Percentiles rank a stretch among this genome's conserved stretches.
Evolutionary conservation across 2,888 invertebrate species (phyloP).

Genomic region (Sesia apiformis): DNA sequence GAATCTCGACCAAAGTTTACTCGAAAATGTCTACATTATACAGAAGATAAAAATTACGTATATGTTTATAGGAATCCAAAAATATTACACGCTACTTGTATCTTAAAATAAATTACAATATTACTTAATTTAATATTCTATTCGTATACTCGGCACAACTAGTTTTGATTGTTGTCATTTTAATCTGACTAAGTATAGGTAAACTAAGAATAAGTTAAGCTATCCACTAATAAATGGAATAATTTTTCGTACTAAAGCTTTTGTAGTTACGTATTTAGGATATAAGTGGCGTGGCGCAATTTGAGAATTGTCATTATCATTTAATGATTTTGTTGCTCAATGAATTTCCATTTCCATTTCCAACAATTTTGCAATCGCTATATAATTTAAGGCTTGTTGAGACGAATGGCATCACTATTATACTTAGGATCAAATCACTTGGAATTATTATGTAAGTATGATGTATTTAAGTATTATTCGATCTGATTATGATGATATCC

Average conservation of each 20-base stretch:
- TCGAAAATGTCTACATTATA: slow-evolving; percentile 29
- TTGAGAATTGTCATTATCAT: not conserved
- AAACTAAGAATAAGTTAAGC: slow-evolving; percentile 71
- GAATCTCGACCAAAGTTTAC: slow-evolving; percentile 51
- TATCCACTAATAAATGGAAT: slow-evolving; percentile 72
- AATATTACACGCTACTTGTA: slow-evolving; percentile 70
- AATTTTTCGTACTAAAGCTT: slow-evolving; percentile 66
- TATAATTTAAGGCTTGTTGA: not conserved
- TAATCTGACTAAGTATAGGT: slow-evolving; percentile 70
- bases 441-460: no score
- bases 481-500: no score
- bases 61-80: slow-evolving; percentile 75
- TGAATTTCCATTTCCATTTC: not conserved
- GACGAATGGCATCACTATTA: no score
- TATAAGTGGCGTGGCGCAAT: slow-evolving; percentile 36
- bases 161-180: slow-evolving; percentile 73
- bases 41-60: slow-evolving; percentile 64
- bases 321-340: not conserved
- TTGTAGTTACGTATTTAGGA: slow-evolving; percentile 67
- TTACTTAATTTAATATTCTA: slow-evolving; percentile 63
- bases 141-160: slow-evolving; percentile 76
- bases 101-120: slow-evolving; percentile 72
- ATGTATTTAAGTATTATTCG: no score
- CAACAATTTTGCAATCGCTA: not conserved
- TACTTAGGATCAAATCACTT: no score